Conservation (phyloP, 2,888 invertebrate species). For the Eupelmus urozonus region DNA sequence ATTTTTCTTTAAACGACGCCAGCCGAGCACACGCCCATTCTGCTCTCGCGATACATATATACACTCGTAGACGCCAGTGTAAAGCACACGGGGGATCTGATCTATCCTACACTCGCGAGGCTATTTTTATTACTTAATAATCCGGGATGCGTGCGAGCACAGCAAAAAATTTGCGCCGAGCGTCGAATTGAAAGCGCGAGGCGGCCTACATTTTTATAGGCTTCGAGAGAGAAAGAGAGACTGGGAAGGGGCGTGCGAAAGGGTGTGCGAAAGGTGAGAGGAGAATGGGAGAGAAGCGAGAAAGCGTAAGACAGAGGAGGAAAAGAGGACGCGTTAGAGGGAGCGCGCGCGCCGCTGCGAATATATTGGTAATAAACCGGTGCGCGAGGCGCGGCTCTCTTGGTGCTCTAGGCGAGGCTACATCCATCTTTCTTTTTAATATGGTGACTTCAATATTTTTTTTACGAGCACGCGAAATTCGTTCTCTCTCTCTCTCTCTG, state of each 20-base stretch:
- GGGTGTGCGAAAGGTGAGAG: background rate
- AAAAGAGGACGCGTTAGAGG: conserved; percentile 32
- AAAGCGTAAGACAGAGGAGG: background rate
- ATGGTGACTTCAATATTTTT: conserved; percentile 58
- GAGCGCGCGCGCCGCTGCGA: conserved; percentile 38
- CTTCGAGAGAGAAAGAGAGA: background rate
- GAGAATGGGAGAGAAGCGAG: background rate
- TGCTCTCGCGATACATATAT: background rate
- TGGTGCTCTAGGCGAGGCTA: no score
- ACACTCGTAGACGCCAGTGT: no score
- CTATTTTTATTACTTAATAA: conserved; percentile 53
- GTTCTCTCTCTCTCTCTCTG: no score
- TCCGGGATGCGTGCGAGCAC: background rate
- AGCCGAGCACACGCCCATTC: background rate
- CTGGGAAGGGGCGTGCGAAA: background rate
- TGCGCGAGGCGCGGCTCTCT: conserved; percentile 7
- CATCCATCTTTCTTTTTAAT: conserved; percentile 56
- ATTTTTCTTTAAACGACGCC: conserved; percentile 51
- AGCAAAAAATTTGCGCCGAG: background rate
- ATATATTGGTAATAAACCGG: conserved; percentile 57
- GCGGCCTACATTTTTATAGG: conserved; percentile 38
- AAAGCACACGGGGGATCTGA: no score
- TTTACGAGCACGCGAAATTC: conserved; percentile 58
- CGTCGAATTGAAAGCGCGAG: conserved; percentile 23
- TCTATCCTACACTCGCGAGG: no score